Evolutionary conservation across 2,113 vertebrate genomes (phyloP).

Genomic region (Caranx ignobilis): DNA sequence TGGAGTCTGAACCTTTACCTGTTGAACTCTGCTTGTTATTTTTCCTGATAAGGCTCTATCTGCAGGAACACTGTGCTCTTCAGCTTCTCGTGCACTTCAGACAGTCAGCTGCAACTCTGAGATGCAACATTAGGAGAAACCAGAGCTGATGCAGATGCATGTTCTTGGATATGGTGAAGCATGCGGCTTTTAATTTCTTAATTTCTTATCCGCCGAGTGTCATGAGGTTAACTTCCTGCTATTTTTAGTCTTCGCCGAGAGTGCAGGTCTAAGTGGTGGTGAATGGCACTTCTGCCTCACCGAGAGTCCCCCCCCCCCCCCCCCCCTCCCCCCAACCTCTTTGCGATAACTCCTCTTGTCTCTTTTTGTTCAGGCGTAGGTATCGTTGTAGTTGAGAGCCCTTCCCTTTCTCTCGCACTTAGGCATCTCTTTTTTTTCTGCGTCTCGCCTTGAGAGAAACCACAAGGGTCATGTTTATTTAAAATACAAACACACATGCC

Average conservation of each 20-base stretch:
- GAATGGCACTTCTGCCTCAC: constrained; percentile 85
- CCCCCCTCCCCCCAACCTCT: constrained; percentile 33
- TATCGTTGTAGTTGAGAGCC: constrained; percentile 83
- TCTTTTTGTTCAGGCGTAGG: constrained; percentile 78
- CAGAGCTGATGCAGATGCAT: background rate
- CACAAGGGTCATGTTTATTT: constrained; percentile 83
- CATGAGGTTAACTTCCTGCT: constrained; percentile 82
- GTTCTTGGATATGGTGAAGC: background rate
- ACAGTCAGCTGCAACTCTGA: background rate
- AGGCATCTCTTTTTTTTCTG: constrained; percentile 49
- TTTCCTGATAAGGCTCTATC: constrained; percentile 9
- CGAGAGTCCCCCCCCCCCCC: background rate
- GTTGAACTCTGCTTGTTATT: constrained; percentile 64
- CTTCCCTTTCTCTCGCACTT: constrained; percentile 63
- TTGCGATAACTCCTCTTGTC: constrained; percentile 86
- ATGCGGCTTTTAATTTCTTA: constrained; percentile 50
- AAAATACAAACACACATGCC: constrained; percentile 77
- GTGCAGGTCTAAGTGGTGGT: constrained; percentile 83
- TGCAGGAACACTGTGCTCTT: constrained; percentile 26
- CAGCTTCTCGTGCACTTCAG: background rate
- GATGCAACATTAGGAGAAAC: background rate
- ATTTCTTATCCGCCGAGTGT: constrained; percentile 26
- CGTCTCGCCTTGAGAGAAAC: constrained; percentile 70
- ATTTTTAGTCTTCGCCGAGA: constrained; percentile 85
- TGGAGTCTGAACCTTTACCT: constrained; percentile 57